Evolutionary conservation across 2,797 vertebrate genomes (phyloP).

Genomic region (Phoebastria nigripes): DNA sequence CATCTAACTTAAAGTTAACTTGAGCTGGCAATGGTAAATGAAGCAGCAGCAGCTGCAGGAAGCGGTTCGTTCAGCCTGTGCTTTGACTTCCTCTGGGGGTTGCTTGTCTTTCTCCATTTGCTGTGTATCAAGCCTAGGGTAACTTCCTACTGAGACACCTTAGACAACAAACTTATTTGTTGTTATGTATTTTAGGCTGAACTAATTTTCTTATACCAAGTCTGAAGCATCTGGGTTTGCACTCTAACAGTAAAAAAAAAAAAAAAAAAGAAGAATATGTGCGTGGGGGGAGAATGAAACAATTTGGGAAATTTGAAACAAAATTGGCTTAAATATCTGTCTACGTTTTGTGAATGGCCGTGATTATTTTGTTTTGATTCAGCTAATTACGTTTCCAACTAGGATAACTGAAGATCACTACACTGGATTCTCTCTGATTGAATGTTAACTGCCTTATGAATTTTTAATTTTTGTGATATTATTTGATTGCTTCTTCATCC

Average conservation of each 20-base stretch:
- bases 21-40: background rate
- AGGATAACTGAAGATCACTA: background rate
- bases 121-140: background rate
- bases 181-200: background rate
- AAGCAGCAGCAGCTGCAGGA: background rate
- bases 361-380: conserved; percentile 27
- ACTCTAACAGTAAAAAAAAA: background rate
- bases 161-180: background rate
- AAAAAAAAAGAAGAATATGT: background rate
- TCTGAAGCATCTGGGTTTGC: background rate
- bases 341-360: background rate
- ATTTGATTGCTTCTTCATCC: background rate
- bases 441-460: background rate
- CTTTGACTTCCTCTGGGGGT: background rate
- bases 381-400: background rate
- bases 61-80: background rate
- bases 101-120: background rate
- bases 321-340: background rate
- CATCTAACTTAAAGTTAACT: background rate
- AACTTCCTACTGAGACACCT: background rate
- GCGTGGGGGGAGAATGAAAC: background rate
- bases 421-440: background rate
- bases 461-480: background rate
- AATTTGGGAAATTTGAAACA: background rate
- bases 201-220: background rate